phyloP scores from a whole-genome alignment of 2,888 invertebrate genomes.

The Nomada ferruginata region DNA sequence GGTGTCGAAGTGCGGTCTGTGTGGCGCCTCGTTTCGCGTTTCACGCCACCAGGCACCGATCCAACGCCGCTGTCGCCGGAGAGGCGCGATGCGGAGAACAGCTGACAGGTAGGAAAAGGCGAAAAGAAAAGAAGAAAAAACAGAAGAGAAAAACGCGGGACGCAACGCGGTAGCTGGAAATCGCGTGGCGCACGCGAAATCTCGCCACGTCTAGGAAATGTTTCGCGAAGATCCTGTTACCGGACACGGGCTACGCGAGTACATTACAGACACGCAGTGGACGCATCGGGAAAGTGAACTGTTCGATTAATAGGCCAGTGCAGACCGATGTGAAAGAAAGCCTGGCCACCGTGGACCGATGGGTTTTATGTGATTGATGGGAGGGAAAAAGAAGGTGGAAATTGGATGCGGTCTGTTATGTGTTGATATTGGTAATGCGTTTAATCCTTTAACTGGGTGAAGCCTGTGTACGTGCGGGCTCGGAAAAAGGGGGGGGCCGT shows the following conservation, averaged over 20 bases:
- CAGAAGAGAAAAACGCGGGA: not conserved
- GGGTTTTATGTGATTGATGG: not conserved
- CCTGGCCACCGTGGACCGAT: conserved; percentile 16
- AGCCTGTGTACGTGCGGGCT: too few species aligned
- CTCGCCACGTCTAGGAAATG: conserved; percentile 69
- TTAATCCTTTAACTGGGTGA: too few species aligned
- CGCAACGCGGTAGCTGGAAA: conserved; percentile 42
- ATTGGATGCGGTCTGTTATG: not conserved
- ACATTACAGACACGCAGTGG: not conserved
- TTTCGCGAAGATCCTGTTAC: conserved; percentile 77
- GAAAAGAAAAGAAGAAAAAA: not conserved
- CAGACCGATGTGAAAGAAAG: conserved; percentile 37
- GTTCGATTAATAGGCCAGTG: conserved; percentile 60
- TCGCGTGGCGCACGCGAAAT: conserved; percentile 71
- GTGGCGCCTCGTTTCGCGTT: conserved; percentile 73
- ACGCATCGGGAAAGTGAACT: conserved; percentile 74
- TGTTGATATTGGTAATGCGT: too few species aligned
- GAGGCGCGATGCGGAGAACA: conserved; percentile 34
- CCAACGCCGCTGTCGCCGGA: conserved; percentile 20
- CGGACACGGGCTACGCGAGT: conserved; percentile 42
- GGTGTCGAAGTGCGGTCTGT: conserved; percentile 73
- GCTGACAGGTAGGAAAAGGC: conserved; percentile 6
- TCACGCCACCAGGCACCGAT: conserved; percentile 54
- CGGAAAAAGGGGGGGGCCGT: too few species aligned
- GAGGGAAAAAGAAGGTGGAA: not conserved